Evolutionary conservation across 2,797 vertebrate species (phyloP), one percentile per base, ranked within the genome.

Genomic region (Scomberomorus guttatus): DNA sequence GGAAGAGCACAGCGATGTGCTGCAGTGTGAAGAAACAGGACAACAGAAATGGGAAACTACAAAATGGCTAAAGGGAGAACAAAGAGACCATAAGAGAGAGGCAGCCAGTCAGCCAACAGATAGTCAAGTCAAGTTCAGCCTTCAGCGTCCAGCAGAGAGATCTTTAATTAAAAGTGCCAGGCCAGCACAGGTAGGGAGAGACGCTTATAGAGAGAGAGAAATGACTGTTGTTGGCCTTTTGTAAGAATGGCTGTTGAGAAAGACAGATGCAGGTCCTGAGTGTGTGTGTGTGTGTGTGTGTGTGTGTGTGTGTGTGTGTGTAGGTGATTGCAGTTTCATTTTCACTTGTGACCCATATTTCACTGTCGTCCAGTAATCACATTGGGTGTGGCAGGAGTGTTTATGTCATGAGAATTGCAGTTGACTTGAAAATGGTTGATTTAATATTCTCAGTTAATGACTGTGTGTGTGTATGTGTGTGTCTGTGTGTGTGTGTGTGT

Each of bases 331-430:
- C 17, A 63, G 56, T 42, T 18, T 51, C 0, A 61, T 63, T 25
- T 76, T 24, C 56, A 62, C 10, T 29, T 9, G 3, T 55, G 79
- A 69, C 17, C 66, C 11, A 78, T 80, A 82, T 76, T 46, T 85
- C 61, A 60, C 58, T 74, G 72, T 78, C 39, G 55, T 14, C 1
- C 59, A 12, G 50, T 82, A 51, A 87, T 79, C 80, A n/a, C 37
- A 42, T 24, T 46, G 59, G 27, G 61, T 51, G 20, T 52, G 37
- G 46, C n/a, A 67, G 52, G 24, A 39, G 7, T 8, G 24, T 34
- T 72, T 54, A 48, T 61, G 32, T 58, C 52, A 18, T 27, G 52
- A 57, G 14, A n/a, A 44, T 59, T 61, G 48, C 42, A 44, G 24
- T 29, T 58, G 57, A 18, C 27, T 34, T 14, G 10, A n/a, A 78